Base-by-base conservation (phyloP, 1,140 invertebrate genomes). In the Amyelois transitella region DNA sequence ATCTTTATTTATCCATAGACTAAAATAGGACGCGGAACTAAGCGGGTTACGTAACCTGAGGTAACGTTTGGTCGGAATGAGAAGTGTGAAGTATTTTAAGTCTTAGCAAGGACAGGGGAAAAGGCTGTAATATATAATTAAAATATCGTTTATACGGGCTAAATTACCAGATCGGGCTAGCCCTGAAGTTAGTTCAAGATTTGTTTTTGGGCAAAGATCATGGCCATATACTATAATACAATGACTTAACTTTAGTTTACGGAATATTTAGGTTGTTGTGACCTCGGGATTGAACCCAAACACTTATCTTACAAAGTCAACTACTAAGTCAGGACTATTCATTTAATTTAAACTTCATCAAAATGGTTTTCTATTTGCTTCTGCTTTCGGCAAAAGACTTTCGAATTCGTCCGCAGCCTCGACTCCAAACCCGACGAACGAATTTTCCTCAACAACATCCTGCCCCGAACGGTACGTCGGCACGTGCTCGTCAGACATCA, bases 1-100 rank as follows among this genome's bases (percentile, higher is more conserved):
- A 24, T 66, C 57, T 61, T 59, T 62, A 58, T 66, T 58, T 59
- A 53, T 53, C 19, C n/a, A 25, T 44, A 45, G 24, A 21, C 51
- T 28, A 53, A 59, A 59, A 66, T 66, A 66, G 56, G 20, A 62
- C 25, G 32, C 53, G 63, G 63, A 65, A 65, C 32, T 38, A 14
- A 38, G n/a, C 17, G 32, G 32, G 32, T 38, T 38, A 8, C 12
- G 25, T 38, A 38, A 38, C 12, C 7, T 14, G 32, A 38, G 17
- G 32, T 14, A 14, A 14, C 32, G 32, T 38, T 38, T 38, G n/a
- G 32, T n/a, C 12, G 32, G 17, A 38, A 14, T 38, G 17, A 38
- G 32, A 38, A 14, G 32, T 14, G 32, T 38, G 32, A 38, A n/a
- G n/a, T 38, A 12, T 38, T 14, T 38, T 12, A 14, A 14, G 32